Conservation (phyloP, 2,888 invertebrate species). For the Isoperla grammatica region DNA sequence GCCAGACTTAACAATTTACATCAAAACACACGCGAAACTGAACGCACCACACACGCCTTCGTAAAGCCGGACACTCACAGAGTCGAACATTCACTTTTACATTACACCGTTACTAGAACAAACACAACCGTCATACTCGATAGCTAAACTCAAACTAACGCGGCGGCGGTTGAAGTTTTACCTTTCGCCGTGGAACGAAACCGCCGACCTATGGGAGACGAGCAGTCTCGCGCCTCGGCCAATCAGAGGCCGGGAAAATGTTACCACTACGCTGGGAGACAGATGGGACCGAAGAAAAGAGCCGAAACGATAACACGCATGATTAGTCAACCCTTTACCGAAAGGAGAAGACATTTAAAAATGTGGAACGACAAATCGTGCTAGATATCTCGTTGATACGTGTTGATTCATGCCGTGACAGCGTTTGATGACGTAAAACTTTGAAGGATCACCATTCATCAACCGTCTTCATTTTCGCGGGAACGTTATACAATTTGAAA, state of each 20-base stretch:
- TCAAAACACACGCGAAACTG: not conserved
- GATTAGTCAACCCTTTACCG: constrained; percentile 23
- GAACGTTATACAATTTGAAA: no score
- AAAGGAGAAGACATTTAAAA: constrained; percentile 19
- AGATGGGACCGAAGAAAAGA: constrained; percentile 3
- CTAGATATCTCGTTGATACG: no score
- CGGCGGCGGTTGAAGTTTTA: not conserved
- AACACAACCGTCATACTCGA: not conserved
- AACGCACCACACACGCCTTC: constrained; percentile 3
- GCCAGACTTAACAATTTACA: constrained; percentile 23
- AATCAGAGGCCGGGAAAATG: not conserved
- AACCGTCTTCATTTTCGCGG: no score
- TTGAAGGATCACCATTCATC: no score
- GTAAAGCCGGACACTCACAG: not conserved
- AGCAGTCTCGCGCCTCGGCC: not conserved
- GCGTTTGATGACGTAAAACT: no score
- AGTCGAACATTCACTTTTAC: not conserved
- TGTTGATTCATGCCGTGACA: no score
- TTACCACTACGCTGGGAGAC: not conserved
- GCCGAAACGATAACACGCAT: constrained; percentile 4
- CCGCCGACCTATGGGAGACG: constrained; percentile 1
- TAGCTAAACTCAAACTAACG: not conserved
- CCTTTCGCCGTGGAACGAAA: not conserved
- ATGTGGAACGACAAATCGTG: constrained; percentile 9
- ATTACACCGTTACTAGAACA: not conserved